Evolutionary conservation across 2,797 vertebrate genomes (phyloP).

Genomic region (Pseudochirops corinnae): DNA sequence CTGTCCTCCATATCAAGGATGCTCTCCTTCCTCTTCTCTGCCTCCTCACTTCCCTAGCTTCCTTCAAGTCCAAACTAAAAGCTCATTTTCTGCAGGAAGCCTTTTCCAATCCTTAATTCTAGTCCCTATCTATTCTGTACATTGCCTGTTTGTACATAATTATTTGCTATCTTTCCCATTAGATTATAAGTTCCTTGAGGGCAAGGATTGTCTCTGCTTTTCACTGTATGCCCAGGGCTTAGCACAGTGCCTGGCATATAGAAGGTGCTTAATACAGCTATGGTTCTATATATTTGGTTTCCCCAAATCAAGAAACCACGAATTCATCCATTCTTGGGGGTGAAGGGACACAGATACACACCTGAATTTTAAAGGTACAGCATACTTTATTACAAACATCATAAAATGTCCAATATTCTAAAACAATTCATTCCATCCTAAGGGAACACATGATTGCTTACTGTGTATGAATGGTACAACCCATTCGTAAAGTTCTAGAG

Average conservation of each 20-base stretch:
- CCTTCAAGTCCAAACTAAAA: not conserved
- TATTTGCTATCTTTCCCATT: not conserved
- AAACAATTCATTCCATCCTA: slow-evolving; percentile 2
- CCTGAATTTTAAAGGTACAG: not conserved
- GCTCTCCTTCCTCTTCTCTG: not conserved
- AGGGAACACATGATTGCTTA: not conserved
- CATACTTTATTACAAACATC: slow-evolving; percentile 10
- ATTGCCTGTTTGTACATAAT: not conserved
- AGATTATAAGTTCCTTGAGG: not conserved
- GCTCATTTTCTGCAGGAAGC: not conserved
- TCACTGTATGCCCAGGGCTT: not conserved
- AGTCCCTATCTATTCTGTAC: not conserved
- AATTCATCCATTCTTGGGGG: not conserved
- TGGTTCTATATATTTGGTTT: not conserved
- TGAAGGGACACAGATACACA: not conserved
- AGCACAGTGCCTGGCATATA: not conserved
- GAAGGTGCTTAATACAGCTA: not conserved
- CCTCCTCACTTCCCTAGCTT: not conserved
- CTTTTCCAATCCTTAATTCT: not conserved
- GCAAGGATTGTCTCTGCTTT: not conserved
- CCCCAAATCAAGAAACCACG: not conserved
- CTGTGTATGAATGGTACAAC: not conserved
- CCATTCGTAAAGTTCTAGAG: not conserved
- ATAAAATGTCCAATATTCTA: not conserved
- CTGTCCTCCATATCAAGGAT: not conserved